Evolutionary conservation across 2,888 invertebrate species (phyloP).

Genomic region (Lasioglossum pauxillum): DNA sequence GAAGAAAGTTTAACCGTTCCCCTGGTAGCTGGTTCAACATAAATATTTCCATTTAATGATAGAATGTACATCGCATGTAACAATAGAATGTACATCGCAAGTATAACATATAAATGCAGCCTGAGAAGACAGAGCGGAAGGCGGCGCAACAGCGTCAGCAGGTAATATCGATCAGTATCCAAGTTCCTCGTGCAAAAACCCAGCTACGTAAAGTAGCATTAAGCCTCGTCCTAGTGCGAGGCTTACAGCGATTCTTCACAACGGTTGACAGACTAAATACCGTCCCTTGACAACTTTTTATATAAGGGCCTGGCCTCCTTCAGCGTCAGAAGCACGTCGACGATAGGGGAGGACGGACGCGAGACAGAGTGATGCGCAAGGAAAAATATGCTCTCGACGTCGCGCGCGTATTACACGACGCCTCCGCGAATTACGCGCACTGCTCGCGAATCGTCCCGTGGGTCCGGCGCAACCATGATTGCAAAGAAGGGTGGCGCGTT

Average conservation of each 20-base stretch:
- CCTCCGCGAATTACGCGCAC: constrained; percentile 33
- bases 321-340: constrained; percentile 34
- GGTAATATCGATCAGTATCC: constrained; percentile 39
- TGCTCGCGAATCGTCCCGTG: constrained; percentile 35
- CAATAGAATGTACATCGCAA: neutral
- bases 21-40: neutral
- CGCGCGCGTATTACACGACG: constrained; percentile 70
- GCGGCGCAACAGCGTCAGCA: neutral
- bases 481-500: constrained; percentile 31
- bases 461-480: constrained; percentile 61
- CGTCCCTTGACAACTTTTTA: constrained; percentile 70
- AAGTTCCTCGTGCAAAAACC: constrained; percentile 24
- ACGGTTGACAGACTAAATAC: constrained; percentile 74
- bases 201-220: constrained; percentile 44
- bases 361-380: constrained; percentile 44
- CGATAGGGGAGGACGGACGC: constrained; percentile 10
- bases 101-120: neutral
- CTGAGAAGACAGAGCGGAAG: neutral
- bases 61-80: neutral
- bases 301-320: constrained; percentile 56
- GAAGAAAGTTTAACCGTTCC: neutral
- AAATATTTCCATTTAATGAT: neutral
- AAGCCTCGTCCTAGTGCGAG: constrained; percentile 39
- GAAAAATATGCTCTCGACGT: constrained; percentile 69
- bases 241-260: constrained; percentile 69